phyloP scores from a whole-genome alignment of 2,113 vertebrate species.

The Hippolais icterina region DNA sequence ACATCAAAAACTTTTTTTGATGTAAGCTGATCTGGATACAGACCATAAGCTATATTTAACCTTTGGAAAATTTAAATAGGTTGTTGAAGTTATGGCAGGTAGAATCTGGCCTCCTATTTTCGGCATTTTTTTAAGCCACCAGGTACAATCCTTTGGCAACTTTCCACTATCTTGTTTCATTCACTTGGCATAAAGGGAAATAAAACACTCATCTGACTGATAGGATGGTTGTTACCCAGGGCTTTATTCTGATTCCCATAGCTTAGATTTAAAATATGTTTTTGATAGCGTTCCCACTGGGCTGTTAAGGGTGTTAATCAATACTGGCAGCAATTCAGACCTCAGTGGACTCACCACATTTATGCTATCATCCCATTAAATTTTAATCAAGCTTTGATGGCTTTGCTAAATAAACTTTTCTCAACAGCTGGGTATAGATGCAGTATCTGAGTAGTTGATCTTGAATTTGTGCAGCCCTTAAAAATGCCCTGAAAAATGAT shows the following conservation, averaged over 20 bases:
- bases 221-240: background rate
- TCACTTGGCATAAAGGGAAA: background rate
- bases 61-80: background rate
- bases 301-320: constrained; percentile 47
- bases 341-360: background rate
- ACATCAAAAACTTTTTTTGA: background rate
- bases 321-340: constrained; percentile 49
- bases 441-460: background rate
- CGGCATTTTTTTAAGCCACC: background rate
- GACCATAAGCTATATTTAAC: background rate
- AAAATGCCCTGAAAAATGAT: background rate
- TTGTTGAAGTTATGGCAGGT: background rate
- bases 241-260: constrained; percentile 21
- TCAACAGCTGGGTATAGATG: constrained; percentile 8
- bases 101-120: background rate
- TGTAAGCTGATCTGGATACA: background rate
- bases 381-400: constrained; percentile 52
- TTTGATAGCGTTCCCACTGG: constrained; percentile 31
- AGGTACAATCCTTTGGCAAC: background rate
- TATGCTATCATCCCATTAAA: constrained; percentile 45
- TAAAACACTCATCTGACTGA: background rate
- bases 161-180: background rate
- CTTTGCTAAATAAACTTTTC: constrained; percentile 53
- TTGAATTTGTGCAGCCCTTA: background rate
- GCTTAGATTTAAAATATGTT: background rate